A percentile compares a stretch with the other conserved stretches of the same genome.
phyloP scores from a whole-genome alignment of 2,113 vertebrate species.

The Ondatra zibethicus region DNA sequence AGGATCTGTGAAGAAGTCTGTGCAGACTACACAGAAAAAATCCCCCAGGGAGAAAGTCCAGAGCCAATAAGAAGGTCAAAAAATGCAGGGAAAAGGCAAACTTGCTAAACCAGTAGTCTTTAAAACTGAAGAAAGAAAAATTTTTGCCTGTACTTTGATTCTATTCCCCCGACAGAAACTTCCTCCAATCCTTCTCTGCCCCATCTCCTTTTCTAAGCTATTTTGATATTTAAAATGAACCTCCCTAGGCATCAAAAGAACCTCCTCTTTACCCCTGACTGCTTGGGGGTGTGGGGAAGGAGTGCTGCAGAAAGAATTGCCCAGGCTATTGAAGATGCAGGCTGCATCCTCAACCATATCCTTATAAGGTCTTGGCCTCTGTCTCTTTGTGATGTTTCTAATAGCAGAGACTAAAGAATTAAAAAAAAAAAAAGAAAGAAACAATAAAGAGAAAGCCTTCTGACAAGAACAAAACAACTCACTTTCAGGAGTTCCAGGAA shows the following conservation, averaged over 20 bases:
- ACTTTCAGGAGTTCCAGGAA: background rate
- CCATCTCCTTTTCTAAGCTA: constrained; percentile 42
- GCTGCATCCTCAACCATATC: background rate
- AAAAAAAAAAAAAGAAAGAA: background rate
- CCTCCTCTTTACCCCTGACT: constrained; percentile 27
- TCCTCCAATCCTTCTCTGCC: background rate
- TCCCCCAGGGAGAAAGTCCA: constrained; percentile 13
- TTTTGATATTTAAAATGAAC: constrained; percentile 45
- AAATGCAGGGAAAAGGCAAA: background rate
- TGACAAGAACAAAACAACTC: background rate
- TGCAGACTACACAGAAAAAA: constrained; percentile 22
- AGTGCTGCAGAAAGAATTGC: background rate
- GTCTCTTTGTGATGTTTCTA: constrained; percentile 12
- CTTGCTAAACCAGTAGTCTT: background rate
- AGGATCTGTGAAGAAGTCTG: constrained; percentile 18
- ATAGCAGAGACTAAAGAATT: background rate
- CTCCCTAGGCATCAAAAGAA: background rate
- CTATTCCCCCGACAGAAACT: constrained; percentile 40
- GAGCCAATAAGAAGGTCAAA: constrained; percentile 50
- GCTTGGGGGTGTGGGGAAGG: background rate
- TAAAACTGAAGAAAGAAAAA: constrained; percentile 45
- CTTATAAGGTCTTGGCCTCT: background rate
- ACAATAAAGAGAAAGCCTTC: constrained; percentile 33
- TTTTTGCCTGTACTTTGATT: constrained; percentile 4
- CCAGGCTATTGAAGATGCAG: background rate